phyloP scores from a whole-genome alignment of 2,113 vertebrate species.

The Ptilorrhoa leucosticta region DNA sequence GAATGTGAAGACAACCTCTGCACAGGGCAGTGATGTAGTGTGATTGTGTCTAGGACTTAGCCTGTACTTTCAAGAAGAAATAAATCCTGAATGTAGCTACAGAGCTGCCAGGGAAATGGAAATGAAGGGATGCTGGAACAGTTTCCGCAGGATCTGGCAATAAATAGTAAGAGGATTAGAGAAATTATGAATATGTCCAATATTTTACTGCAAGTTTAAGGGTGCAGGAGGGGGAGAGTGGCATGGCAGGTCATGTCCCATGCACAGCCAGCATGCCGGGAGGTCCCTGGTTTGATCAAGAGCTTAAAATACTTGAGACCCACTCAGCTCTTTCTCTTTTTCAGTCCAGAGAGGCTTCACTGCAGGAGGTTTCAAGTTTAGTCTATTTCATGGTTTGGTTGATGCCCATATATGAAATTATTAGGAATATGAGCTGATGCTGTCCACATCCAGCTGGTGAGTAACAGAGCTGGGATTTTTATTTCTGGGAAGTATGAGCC shows the following conservation, averaged over 20 bases:
- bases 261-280: neutral
- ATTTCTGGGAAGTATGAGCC: neutral
- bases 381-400: neutral
- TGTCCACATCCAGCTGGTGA: constrained; percentile 7
- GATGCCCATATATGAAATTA: neutral
- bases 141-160: neutral
- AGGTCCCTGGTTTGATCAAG: neutral
- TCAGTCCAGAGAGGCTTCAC: neutral
- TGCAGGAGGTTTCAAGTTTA: neutral
- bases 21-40: neutral
- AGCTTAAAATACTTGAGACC: neutral
- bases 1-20: neutral
- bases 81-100: constrained; percentile 1
- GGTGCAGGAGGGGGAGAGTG: neutral
- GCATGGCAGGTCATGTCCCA: neutral
- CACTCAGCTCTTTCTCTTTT: neutral
- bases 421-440: neutral
- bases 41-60: neutral
- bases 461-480: neutral
- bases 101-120: neutral
- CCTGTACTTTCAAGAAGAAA: constrained; percentile 16
- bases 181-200: neutral
- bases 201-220: neutral
- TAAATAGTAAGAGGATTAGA: neutral
- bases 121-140: neutral